Percentiles rank a stretch among this genome's conserved stretches.
These are phyloP conservation scores for Hippasteria phrygiana DNA, from an alignment of 53 echinoderm and acorn worm species.

Conservation along the genomic window DNA sequence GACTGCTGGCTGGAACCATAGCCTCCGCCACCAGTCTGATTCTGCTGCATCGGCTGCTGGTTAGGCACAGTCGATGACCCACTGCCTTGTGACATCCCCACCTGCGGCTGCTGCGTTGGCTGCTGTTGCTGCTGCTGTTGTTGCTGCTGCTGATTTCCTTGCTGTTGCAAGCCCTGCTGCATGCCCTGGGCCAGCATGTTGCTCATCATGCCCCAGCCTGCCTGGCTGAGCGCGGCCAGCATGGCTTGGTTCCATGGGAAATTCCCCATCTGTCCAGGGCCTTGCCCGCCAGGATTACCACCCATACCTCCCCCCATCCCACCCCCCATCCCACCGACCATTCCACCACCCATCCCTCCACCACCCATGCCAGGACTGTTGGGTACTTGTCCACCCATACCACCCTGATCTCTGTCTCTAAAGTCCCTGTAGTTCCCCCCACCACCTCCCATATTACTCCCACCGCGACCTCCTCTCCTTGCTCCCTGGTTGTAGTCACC, in stretches of 20 bases:
- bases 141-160: constrained; percentile 27
- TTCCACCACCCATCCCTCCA: constrained; percentile 50
- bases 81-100: constrained; percentile 37
- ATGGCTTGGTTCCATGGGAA: constrained; percentile 82
- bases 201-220: constrained; percentile 90
- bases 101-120: constrained; percentile 22
- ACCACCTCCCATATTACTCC: constrained; percentile 42
- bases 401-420: constrained; percentile 52
- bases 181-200: constrained; percentile 72
- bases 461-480: constrained; percentile 41
- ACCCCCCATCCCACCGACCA: constrained; percentile 54
- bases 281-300: constrained; percentile 62
- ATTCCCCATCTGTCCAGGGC: constrained; percentile 72
- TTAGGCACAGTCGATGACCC: constrained; percentile 4
- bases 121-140: constrained; percentile 50
- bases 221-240: constrained; percentile 91
- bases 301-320: constrained; percentile 62
- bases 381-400: constrained; percentile 34
- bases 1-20: constrained; percentile 46
- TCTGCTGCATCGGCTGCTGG: constrained; percentile 57
- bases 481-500: constrained; percentile 42
- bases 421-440: constrained; percentile 34
- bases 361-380: constrained; percentile 28
- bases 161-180: constrained; percentile 40
- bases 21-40: constrained; percentile 17